Conservation (phyloP, 2,797 vertebrate genomes). For the Phalanger gymnotis region DNA sequence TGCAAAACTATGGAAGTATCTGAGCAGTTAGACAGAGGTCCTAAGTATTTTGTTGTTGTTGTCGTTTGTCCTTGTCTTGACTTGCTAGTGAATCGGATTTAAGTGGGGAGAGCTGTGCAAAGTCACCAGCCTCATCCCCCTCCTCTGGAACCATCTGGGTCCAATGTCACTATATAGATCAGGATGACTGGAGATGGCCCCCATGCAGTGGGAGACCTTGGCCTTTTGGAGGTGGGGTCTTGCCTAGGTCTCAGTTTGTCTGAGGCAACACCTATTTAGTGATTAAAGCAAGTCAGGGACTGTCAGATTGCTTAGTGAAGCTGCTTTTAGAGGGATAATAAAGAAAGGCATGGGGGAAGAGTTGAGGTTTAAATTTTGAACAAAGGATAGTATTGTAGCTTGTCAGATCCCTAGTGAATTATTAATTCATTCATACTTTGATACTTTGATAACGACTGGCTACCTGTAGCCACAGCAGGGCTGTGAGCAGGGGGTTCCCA, state of each 20-base stretch:
- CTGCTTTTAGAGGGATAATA: slow-evolving; percentile 7
- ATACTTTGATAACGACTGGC: not conserved
- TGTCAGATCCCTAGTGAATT: not conserved
- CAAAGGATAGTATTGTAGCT: not conserved
- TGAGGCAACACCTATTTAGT: not conserved
- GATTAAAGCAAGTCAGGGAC: not conserved
- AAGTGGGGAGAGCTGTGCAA: not conserved
- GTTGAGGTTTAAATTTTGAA: slow-evolving; percentile 39
- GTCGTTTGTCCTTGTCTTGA: not conserved
- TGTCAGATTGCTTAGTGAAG: not conserved
- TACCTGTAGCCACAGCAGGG: slow-evolving; percentile 11
- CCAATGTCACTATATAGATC: not conserved
- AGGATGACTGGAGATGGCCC: not conserved
- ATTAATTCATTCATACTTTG: not conserved
- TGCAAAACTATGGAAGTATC: not conserved
- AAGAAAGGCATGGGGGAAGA: slow-evolving; percentile 12
- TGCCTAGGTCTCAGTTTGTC: not conserved
- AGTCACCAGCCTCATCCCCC: not conserved
- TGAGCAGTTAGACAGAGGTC: slow-evolving; percentile 34
- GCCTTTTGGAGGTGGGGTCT: not conserved
- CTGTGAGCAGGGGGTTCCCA: not conserved
- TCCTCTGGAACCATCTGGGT: not conserved
- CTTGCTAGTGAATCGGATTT: not conserved
- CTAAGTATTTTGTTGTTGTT: not conserved
- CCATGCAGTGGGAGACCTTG: not conserved